Evolutionary conservation across 2,113 vertebrate genomes (phyloP).

Genomic region (Pollachius pollachius): DNA sequence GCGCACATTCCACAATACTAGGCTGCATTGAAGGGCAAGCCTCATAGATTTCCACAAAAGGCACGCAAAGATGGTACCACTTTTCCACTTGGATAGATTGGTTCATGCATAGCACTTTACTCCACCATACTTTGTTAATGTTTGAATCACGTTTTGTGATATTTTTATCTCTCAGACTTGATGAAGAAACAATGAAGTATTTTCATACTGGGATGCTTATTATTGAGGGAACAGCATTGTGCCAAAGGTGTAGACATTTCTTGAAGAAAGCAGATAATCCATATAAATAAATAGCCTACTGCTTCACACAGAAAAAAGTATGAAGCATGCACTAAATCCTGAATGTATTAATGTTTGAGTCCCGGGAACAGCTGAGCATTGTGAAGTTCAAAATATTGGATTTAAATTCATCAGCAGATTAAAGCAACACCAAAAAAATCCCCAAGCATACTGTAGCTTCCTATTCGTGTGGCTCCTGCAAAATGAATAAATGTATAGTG

Average conservation of each 20-base stretch:
- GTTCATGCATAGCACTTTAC: not conserved
- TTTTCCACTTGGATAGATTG: conserved; percentile 8
- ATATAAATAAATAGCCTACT: conserved; percentile 68
- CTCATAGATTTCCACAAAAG: conserved; percentile 18
- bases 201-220: conserved; percentile 58
- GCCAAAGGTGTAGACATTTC: conserved; percentile 69
- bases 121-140: not conserved
- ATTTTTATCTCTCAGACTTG: conserved; percentile 29
- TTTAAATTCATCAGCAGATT: conserved; percentile 70
- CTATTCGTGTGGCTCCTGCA: conserved; percentile 31
- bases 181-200: conserved; percentile 60
- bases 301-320: conserved; percentile 71
- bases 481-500: conserved; percentile 57
- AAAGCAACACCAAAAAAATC: conserved; percentile 53
- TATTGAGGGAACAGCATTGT: conserved; percentile 68
- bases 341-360: conserved; percentile 72
- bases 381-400: conserved; percentile 68
- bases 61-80: conserved; percentile 22
- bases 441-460: conserved; percentile 46
- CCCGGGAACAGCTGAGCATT: conserved; percentile 65
- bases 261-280: conserved; percentile 75
- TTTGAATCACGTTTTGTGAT: conserved; percentile 39
- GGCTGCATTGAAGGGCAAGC: conserved; percentile 42
- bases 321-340: conserved; percentile 69
- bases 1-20: conserved; percentile 53